Evolutionary conservation across 2,888 invertebrate species (phyloP).

Genomic region (Anticlea derivata): DNA sequence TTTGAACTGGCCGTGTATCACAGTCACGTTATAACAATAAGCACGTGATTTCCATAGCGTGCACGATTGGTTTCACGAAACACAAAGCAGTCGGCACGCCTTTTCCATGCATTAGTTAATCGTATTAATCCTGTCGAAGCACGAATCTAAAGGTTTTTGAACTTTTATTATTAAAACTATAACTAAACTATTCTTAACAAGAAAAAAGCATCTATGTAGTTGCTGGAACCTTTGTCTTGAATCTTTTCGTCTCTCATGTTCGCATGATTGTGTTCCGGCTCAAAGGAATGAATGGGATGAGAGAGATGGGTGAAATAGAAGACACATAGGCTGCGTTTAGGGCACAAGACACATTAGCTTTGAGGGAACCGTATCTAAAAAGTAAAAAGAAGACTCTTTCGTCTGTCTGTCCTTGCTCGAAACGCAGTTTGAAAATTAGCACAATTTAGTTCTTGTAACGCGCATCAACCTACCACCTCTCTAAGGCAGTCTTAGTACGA

Average conservation of each 20-base stretch:
- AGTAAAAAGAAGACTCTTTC: too few relatives aligned
- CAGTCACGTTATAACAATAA: background rate
- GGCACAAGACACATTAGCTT: too few relatives aligned
- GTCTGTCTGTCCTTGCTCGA: too few relatives aligned
- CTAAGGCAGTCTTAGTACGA: too few relatives aligned
- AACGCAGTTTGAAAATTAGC: too few relatives aligned
- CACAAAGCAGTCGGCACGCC: constrained; percentile 33
- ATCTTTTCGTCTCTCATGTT: constrained; percentile 18
- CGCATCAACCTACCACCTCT: too few relatives aligned
- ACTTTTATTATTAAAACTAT: too few relatives aligned
- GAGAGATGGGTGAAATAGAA: constrained; percentile 11
- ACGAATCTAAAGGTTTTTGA: constrained; percentile 38
- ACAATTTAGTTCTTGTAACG: too few relatives aligned
- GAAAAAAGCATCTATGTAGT: constrained; percentile 8
- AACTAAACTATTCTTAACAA: constrained; percentile 11
- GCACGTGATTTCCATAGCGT: constrained; percentile 32
- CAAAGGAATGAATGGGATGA: constrained; percentile 20
- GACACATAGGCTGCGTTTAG: background rate
- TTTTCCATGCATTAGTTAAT: constrained; percentile 41
- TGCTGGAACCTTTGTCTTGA: constrained; percentile 15
- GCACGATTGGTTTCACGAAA: constrained; percentile 38
- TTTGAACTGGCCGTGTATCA: too few relatives aligned
- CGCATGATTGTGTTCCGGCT: constrained; percentile 22
- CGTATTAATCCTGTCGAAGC: constrained; percentile 37
- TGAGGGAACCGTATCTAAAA: too few relatives aligned